phyloP scores from a whole-genome alignment of 2,797 vertebrate species.

The Protonibea diacanthus region DNA sequence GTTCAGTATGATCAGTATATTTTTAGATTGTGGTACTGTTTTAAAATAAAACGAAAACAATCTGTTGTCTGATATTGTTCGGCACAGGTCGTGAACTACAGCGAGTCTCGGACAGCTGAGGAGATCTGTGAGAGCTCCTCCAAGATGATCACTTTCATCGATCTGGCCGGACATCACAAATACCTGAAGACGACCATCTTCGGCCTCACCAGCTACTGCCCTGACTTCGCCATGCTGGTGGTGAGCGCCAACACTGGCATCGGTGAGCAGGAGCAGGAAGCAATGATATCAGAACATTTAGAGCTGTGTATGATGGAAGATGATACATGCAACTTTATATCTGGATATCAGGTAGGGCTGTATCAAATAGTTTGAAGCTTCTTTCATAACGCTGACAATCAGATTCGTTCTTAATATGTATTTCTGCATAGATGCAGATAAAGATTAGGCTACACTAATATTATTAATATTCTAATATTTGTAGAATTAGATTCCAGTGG shows the following conservation, averaged over 20 bases:
- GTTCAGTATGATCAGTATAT: background rate
- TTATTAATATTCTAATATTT: no score
- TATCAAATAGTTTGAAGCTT: no score
- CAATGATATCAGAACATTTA: background rate
- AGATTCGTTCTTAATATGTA: no score
- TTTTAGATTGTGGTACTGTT: background rate
- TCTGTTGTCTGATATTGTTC: background rate
- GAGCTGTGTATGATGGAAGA: no score
- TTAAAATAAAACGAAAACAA: no score
- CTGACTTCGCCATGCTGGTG: slow-evolving; percentile 96
- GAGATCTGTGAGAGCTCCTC: slow-evolving; percentile 98
- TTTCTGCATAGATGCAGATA: no score
- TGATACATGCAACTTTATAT: background rate
- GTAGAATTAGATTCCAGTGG: no score
- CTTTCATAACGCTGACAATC: no score
- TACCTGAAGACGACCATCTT: slow-evolving; percentile 98
- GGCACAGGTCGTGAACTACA: slow-evolving; percentile 96
- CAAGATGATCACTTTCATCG: slow-evolving; percentile 99
- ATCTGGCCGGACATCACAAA: slow-evolving; percentile 97
- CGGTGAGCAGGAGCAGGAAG: slow-evolving; percentile 81
- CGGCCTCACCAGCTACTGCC: slow-evolving; percentile 97
- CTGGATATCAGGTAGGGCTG: background rate
- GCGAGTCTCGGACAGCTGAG: slow-evolving; percentile 95
- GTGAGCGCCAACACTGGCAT: slow-evolving; percentile 98
- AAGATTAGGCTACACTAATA: no score